Base-by-base conservation (phyloP, 2,888 invertebrate genomes). In the Megastigmus dorsalis region DNA sequence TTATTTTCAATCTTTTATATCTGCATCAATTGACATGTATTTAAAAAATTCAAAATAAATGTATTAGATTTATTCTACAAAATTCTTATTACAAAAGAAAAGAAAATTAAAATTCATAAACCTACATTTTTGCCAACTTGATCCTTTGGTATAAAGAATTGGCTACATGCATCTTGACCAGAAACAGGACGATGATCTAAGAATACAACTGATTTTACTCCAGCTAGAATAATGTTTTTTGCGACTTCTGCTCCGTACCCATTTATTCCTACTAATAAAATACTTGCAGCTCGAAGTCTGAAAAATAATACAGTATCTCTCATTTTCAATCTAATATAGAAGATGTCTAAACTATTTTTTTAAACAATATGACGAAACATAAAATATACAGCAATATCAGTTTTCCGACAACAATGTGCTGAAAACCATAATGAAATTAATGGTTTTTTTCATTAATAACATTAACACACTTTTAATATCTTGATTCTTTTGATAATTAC, bases 171-270 rank as follows among this genome's bases (percentile, higher is more conserved):
- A 86, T 97, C 97, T 55, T 92, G 91, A 81, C 92, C 90, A 41
- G 93, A 93, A 0, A 95, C 91, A 70, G 91, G 88, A 76, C 92
- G 91, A 84, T 93, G 92, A 88, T 98, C 98, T 80, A 97, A 89
- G 71, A 98, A 90, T 70, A 94, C 95, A 0, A 99, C 91, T 26
- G 95, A 93, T 84, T 97, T 95, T 0, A 99, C 94, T 57, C 99
- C 99, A 26, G 96, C 93, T 28, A 99, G 89, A 81, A 99, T 93
- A 59, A 97, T 93, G 88, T 99, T 99, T 88, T 99, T 99, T 0
- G 97, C 95, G 48, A 97, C 93, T 90, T 99, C 99, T 7, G 98
- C 97, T 23, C 97, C 98, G 30, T 98, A 90, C 3, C 98, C 98
- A 84, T 93, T 92, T 30, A 98, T 82, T 3, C 98, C 97, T 81